A percentile compares a stretch with the other conserved stretches of the same genome.
Conservation (phyloP, 2,113 vertebrate genomes). For the Tricholaema leucomelas region DNA sequence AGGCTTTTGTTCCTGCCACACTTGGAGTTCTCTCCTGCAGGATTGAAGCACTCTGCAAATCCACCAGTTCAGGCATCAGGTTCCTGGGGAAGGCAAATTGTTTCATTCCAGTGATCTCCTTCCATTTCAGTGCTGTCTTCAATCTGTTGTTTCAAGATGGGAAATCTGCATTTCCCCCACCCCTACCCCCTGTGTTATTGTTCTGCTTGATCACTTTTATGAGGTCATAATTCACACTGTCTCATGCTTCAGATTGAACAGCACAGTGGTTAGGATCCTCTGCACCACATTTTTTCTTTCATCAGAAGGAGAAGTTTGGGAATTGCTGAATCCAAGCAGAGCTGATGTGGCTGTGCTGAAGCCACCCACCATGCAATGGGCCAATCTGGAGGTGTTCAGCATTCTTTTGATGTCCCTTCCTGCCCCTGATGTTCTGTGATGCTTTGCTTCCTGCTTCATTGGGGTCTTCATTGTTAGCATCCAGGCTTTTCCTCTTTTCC, state of each 20-base stretch:
- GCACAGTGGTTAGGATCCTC: not conserved
- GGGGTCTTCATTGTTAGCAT: not conserved
- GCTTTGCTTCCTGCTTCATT: not conserved
- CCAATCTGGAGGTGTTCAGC: not conserved
- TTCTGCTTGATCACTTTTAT: constrained; percentile 37
- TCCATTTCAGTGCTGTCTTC: not conserved
- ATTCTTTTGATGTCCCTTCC: not conserved
- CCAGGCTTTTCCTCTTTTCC: not conserved
- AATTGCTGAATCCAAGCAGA: not conserved
- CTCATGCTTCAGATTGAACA: not conserved
- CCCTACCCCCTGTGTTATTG: not conserved
- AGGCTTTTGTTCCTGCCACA: not conserved
- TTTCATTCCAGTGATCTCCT: not conserved
- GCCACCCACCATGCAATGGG: not conserved
- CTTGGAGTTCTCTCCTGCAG: not conserved
- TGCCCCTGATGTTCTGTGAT: no score
- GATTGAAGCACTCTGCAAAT: not conserved
- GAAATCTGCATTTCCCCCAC: not conserved
- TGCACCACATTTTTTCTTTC: not conserved
- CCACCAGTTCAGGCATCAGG: not conserved
- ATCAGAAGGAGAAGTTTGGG: not conserved
- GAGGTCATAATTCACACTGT: not conserved
- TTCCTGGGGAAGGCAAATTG: not conserved
- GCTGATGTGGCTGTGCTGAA: not conserved
- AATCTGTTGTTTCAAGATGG: not conserved